Conservation (phyloP, 2,113 vertebrate genomes). For the Dipodomys merriami region DNA sequence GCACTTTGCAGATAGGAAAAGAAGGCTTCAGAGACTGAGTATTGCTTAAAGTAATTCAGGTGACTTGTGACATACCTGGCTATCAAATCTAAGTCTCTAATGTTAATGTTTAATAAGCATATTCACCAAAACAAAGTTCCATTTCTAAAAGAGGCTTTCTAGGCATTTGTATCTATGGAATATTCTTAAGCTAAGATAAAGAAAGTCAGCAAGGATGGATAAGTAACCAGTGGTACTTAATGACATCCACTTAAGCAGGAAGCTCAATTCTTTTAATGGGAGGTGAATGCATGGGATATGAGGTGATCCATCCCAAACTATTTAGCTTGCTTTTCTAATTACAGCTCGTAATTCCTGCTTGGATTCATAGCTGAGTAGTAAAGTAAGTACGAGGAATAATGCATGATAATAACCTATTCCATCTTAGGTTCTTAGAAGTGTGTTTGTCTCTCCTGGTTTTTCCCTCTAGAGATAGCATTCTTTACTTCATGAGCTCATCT, state of each 20-base stretch:
- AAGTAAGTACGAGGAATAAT: slow-evolving; percentile 67
- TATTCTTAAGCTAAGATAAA: slow-evolving; percentile 23
- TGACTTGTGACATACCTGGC: neutral
- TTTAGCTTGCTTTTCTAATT: slow-evolving; percentile 74
- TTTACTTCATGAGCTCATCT: slow-evolving; percentile 64
- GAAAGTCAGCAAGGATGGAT: slow-evolving; percentile 38
- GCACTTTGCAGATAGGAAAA: neutral
- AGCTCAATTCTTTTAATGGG: slow-evolving; percentile 74
- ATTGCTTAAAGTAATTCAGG: slow-evolving; percentile 27
- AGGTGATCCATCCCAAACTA: slow-evolving; percentile 69
- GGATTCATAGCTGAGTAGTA: slow-evolving; percentile 71
- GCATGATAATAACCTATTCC: slow-evolving; percentile 69
- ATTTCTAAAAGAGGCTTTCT: slow-evolving; percentile 6
- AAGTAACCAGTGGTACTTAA: slow-evolving; percentile 54
- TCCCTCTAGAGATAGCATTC: slow-evolving; percentile 70
- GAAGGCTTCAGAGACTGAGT: neutral
- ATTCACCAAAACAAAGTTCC: neutral
- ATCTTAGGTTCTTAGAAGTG: slow-evolving; percentile 52
- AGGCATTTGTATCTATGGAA: slow-evolving; percentile 52
- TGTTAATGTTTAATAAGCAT: slow-evolving; percentile 36
- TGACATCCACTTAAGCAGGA: slow-evolving; percentile 66
- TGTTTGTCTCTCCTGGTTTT: slow-evolving; percentile 49
- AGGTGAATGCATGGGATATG: slow-evolving; percentile 58
- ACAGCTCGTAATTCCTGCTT: slow-evolving; percentile 71
- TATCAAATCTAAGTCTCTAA: slow-evolving; percentile 23